Conservation (phyloP, 1,140 invertebrate genomes). For the Hypothenemus hampei region DNA sequence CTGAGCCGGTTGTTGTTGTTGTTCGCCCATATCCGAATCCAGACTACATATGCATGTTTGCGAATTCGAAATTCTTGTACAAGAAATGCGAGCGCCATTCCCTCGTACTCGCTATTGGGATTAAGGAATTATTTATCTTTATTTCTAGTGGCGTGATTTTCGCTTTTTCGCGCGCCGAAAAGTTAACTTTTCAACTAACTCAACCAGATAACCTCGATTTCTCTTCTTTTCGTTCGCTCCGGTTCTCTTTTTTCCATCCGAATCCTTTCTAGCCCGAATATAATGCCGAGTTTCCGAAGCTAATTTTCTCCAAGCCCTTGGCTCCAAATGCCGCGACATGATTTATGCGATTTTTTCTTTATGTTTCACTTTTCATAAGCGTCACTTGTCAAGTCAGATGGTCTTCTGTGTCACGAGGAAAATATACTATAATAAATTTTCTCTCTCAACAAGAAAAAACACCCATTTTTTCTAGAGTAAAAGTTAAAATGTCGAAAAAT, state of each 20-base stretch:
- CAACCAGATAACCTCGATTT: background rate
- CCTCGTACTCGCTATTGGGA: too few species aligned
- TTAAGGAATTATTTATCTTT: too few species aligned
- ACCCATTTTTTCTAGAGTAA: too few species aligned
- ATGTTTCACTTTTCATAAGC: constrained; percentile 22
- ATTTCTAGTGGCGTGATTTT: too few species aligned
- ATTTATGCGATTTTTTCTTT: constrained; percentile 23
- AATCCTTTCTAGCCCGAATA: constrained; percentile 14
- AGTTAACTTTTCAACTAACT: too few species aligned
- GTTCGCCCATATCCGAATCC: constrained; percentile 18
- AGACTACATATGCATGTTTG: constrained; percentile 22
- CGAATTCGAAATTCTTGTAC: constrained; percentile 22
- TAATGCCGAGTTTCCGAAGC: constrained; percentile 15
- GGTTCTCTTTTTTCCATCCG: background rate
- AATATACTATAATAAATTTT: constrained; percentile 20
- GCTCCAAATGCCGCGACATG: constrained; percentile 11
- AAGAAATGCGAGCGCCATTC: too few species aligned
- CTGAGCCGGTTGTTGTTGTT: constrained; percentile 16
- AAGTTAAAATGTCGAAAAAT: too few species aligned
- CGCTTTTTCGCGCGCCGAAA: too few species aligned
- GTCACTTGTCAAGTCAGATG: constrained; percentile 15
- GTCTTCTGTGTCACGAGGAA: constrained; percentile 13
- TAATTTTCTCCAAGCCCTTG: constrained; percentile 18
- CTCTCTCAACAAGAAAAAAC: too few species aligned
- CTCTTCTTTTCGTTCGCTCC: background rate